Base-by-base conservation (phyloP, 2,888 invertebrate genomes). In the Troides oblongomaculatus region DNA sequence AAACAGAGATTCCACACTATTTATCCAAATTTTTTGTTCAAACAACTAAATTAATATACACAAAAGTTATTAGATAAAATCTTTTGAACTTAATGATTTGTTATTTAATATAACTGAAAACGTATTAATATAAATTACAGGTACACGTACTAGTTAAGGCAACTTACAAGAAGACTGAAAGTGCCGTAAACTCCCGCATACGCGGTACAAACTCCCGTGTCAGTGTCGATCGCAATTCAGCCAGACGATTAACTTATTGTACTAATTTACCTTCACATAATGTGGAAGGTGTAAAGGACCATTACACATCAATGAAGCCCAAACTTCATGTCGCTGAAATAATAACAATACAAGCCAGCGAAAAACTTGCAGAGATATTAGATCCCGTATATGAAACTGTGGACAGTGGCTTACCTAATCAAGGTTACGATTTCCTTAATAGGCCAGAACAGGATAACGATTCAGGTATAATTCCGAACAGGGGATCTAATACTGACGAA, bases 351-450 rank as follows among this genome's bases (percentile, higher is more conserved):
- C 89, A 89, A 79, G 84, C 88, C 2, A 89, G 84, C 68, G 92
- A 92, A 79, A 78, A 85, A 73, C 77, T 92, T 36, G 91, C 90
- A 2, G 90, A 90, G 72, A 88, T 92, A 62, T 79, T 92, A 70
- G 92, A 92, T 66, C 92, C 92, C 18, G 83, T 89, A 2, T 92
- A 92, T 68, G 92, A 92, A 82, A 88, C 88, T 14, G 84, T 92
- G 70, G 83, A 86, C 67, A 82, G 81, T 71, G 86, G 84, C 60
- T 69, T 81, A 14, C 78, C 79, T 6, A 89, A 87, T 69, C 84
- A 84, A 73, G 82, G 86, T 2, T 90, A 89, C 70, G 88, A 89
- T 73, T 84, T 81, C 18, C 73, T 84, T 67, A 85, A 86, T 71
- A 80, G 84, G 62, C 60, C 72, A 2, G 81, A 84, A 58, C 46